phyloP scores from a whole-genome alignment of 2,113 vertebrate genomes.

The Notothenia rossii region DNA sequence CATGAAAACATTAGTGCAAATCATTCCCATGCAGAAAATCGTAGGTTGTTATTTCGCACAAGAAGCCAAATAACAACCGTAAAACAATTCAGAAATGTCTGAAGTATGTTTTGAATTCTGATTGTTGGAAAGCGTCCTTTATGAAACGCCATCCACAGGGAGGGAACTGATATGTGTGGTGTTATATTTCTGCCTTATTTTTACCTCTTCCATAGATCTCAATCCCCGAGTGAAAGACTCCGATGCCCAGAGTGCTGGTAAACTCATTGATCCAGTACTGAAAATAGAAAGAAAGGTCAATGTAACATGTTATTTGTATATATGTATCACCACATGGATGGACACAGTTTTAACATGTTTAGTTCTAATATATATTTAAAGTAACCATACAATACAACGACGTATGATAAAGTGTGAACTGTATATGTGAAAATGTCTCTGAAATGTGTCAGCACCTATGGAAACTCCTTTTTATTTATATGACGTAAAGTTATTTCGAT shows the following conservation, averaged over 20 bases:
- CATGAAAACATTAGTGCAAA: background rate
- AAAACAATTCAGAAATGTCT: background rate
- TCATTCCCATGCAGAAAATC: background rate
- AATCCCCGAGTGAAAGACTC: conserved; percentile 99
- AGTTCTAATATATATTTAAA: no score
- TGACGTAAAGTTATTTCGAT: no score
- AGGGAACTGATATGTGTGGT: background rate
- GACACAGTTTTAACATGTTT: no score
- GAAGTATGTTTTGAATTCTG: background rate
- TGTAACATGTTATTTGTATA: no score
- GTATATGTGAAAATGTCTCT: background rate
- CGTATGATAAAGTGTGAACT: background rate
- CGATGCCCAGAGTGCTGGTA: conserved; percentile 96
- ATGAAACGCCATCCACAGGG: conserved; percentile 7
- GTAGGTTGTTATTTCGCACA: no score
- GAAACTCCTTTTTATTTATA: no score
- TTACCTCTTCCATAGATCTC: conserved; percentile 98
- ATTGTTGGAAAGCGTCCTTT: background rate
- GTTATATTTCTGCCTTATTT: conserved; percentile 39
- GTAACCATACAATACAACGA: no score
- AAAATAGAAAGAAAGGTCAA: background rate
- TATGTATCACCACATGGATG: no score
- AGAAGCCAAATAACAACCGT: background rate
- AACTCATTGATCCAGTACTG: conserved; percentile 99
- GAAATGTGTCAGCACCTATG: no score